Base-by-base conservation (phyloP, 2,888 invertebrate species). In the Hemicrepidius hirtus region DNA sequence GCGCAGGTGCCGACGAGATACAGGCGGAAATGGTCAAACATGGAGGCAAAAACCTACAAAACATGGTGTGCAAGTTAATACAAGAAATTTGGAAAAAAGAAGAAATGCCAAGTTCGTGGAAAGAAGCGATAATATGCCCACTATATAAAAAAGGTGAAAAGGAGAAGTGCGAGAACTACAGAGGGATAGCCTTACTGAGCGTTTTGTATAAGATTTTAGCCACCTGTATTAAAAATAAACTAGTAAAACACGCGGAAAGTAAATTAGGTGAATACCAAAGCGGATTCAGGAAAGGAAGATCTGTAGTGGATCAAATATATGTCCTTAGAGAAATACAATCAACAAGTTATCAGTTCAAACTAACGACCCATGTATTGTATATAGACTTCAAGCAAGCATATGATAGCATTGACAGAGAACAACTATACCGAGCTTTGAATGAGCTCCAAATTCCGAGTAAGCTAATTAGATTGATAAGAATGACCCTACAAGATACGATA, bases 261-360 rank as follows among this genome's bases (percentile, higher is more conserved):
- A 16, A 35, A 57, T 7, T 57, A 7, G 44, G 40, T 9, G 60
- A 60, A 24, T 60, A 60, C 10, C 60, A 60, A 28, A 24, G 60
- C n/a, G 60, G 24, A 0, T 60, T 60, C 16, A 12, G 41, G 9
- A 41, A 60, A 6, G 60, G 24, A 35, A 41, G 60, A 60, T 60
- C 60, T 12, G 41, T 60, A 4, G 21, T 44, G 3, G 60, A 44
- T 5, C 41, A 60, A 44, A 41, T 60, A 4, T 60, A n/a, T 13
- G 41, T 28, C 5, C 7, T 41, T 12, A 40, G 13, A n/a, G 44
- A 60, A 40, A 41, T 60, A 60, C 60, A 60, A 6, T 13, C 40
- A 10, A 18, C 37, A 35, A 57, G 35, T n/a, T n/a, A n/a, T 35
- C 13, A 32, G 12, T 44, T 13, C 44, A 44, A 16, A 28, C 28